Percentiles rank a stretch among this genome's conserved stretches.
phyloP scores from a whole-genome alignment of 2,797 vertebrate species.

The Microchirus variegatus region DNA sequence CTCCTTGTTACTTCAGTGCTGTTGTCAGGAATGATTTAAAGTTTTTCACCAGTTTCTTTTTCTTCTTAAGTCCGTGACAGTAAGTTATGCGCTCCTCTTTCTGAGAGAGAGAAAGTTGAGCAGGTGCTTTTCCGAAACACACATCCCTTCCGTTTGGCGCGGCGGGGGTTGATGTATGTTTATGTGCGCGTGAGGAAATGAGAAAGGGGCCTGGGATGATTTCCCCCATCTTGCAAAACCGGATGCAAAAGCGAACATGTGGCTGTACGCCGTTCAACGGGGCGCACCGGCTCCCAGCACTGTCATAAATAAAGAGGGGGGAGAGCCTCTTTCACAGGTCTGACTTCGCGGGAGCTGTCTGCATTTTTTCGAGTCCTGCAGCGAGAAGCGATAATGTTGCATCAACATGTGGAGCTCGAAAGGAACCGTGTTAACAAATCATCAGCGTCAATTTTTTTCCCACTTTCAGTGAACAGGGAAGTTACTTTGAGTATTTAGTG shows the following conservation, averaged over 20 bases:
- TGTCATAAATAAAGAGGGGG: constrained; percentile 58
- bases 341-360: constrained; percentile 33
- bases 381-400: constrained; percentile 2
- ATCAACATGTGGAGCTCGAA: neutral
- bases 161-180: constrained; percentile 53
- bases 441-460: no score
- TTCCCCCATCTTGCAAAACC: constrained; percentile 50
- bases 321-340: constrained; percentile 20
- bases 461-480: no score
- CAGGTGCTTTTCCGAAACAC: constrained; percentile 57
- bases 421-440: constrained; percentile 2
- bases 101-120: constrained; percentile 38
- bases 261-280: constrained; percentile 65
- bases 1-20: constrained; percentile 20
- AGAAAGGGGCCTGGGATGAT: constrained; percentile 58
- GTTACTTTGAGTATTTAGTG: no score
- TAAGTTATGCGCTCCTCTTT: constrained; percentile 53
- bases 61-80: constrained; percentile 35
- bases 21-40: constrained; percentile 48
- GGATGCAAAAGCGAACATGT: constrained; percentile 58
- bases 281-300: constrained; percentile 51
- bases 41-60: constrained; percentile 31
- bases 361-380: constrained; percentile 15
- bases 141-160: constrained; percentile 5
- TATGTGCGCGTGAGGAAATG: constrained; percentile 37